Evolutionary conservation across 2,797 vertebrate genomes (phyloP), one percentile per base, ranked within the genome.

Genomic region (Ispidina lecontei): DNA sequence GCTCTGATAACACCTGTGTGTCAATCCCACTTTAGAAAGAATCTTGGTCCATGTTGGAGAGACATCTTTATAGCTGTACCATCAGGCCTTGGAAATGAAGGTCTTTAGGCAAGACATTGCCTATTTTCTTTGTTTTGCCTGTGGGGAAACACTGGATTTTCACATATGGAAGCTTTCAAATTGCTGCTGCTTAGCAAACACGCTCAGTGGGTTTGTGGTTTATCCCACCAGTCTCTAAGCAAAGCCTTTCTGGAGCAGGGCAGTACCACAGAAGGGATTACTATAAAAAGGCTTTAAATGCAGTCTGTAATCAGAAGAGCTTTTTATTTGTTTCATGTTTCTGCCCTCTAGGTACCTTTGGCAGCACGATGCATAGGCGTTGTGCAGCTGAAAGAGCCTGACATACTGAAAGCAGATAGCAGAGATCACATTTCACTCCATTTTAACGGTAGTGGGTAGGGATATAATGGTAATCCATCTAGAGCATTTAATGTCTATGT

Each of bases 321-420:
- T 93, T 96, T 96, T 94, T 95, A 97, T 96, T 96, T 97, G 86
- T 92, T 93, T 96, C 93, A 76, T 87, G 89, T 89, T 94, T 95
- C 84, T 97, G 88, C 93, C 93, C 95, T 96, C 89, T 94, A 94
- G 94, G 86, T 96, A 94, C 87, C 89, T 96, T 96, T 95, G 90
- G 80, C 91, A 92, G 77, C 72, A 59, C 0, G 1, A 67, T 67
- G 72, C 39, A 60, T 33, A 90, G 63, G 68, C 20, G 1, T 85
- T 95, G 63, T 85, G 49, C 59, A 71, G 54, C 87, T 96, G 28
- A 93, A 94, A 90, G 79, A 59, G 59, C 60, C 70, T 92, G 58
- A 67, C 67, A n/a, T 54, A 62, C 74, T 74, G 90, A 89, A 95
- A 96, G 81, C 31, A 72, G 58, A 65, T 65, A 84, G 72, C 52